Percentiles rank a stretch among this genome's conserved stretches.
phyloP scores from a whole-genome alignment of 2,797 vertebrate genomes.

The Ptychadena robeensis region DNA sequence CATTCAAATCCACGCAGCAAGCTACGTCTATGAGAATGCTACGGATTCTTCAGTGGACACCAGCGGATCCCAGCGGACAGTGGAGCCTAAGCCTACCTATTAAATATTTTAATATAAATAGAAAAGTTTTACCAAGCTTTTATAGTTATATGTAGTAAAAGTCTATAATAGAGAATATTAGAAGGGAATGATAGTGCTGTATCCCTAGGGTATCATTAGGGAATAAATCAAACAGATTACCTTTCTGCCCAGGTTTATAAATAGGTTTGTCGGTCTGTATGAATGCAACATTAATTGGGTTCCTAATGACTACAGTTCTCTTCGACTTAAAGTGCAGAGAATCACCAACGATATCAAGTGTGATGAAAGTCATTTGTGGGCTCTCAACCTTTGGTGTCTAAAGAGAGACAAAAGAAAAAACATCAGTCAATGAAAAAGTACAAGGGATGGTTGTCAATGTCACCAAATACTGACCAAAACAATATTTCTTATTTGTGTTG shows the following conservation, averaged over 20 bases:
- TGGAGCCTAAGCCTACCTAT: too few species aligned
- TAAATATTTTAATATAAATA: too few species aligned
- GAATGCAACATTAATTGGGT: constrained; percentile 72
- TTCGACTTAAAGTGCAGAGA: constrained; percentile 73
- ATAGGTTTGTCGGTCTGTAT: constrained; percentile 89
- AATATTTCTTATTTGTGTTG: neutral
- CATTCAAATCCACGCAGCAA: too few species aligned
- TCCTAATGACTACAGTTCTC: constrained; percentile 75
- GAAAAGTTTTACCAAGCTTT: too few species aligned
- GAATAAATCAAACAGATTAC: constrained; percentile 63
- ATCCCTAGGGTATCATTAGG: too few species aligned
- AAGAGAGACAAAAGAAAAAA: neutral
- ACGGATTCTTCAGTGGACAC: too few species aligned
- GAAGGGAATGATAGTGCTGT: too few species aligned
- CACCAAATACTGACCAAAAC: neutral
- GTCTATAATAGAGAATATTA: too few species aligned
- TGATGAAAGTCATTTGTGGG: constrained; percentile 66
- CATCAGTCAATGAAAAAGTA: neutral
- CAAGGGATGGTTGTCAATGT: neutral
- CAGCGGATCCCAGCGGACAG: too few species aligned
- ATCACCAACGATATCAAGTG: constrained; percentile 72
- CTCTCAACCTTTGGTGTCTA: constrained; percentile 64
- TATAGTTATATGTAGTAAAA: too few species aligned
- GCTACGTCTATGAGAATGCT: too few species aligned
- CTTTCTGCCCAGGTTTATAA: constrained; percentile 85